A percentile compares a stretch with the other conserved stretches of the same genome.
Conservation (phyloP, 2,797 vertebrate genomes). For the Manis pentadactyla region DNA sequence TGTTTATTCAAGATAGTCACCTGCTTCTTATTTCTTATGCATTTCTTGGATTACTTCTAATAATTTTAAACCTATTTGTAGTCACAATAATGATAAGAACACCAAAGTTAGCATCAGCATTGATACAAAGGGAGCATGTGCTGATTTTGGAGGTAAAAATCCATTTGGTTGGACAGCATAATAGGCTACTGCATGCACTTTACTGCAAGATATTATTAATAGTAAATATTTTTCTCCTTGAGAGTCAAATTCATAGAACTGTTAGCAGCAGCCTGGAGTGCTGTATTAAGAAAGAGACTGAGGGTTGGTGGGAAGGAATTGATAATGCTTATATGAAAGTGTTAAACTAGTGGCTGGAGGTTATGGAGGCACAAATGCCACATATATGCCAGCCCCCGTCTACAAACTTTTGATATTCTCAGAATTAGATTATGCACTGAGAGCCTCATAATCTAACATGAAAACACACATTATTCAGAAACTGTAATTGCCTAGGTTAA, state of each 20-base stretch:
- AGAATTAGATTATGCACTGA: slow-evolving; percentile 48
- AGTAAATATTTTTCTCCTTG: neutral
- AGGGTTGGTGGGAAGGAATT: neutral
- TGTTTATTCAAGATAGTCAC: neutral
- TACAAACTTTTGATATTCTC: neutral
- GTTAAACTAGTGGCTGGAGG: neutral
- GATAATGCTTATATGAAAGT: neutral
- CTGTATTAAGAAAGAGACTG: neutral
- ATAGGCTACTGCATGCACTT: neutral
- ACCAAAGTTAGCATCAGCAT: neutral
- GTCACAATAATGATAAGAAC: neutral
- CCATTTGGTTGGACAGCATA: neutral
- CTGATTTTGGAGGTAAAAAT: slow-evolving; percentile 3
- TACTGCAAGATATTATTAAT: too few relatives aligned
- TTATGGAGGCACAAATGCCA: neutral
- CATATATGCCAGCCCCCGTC: neutral
- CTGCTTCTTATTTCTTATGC: neutral
- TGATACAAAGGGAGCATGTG: neutral
- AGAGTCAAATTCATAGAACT: neutral
- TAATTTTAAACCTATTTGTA: neutral
- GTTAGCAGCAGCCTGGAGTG: neutral
- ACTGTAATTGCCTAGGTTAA: slow-evolving; percentile 37
- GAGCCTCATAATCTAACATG: slow-evolving; percentile 39
- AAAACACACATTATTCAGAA: slow-evolving; percentile 57
- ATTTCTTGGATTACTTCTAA: slow-evolving; percentile 43